Conservation (phyloP, 2,888 invertebrate species). For the Cheilosia grossa region DNA sequence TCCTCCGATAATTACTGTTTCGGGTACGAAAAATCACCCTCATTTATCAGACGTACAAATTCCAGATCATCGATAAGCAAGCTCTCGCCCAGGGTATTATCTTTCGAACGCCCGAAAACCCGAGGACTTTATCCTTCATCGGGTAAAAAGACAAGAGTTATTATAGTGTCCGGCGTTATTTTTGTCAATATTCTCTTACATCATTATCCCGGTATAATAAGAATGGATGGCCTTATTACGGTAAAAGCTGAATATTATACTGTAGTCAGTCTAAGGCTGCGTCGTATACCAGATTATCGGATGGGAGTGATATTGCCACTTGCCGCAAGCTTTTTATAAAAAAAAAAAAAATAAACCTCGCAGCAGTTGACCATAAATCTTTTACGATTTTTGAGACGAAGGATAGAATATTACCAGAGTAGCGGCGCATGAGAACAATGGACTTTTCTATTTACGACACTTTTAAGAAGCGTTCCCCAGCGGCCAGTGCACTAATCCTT, state of each 20-base stretch:
- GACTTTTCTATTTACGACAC: constrained; percentile 64
- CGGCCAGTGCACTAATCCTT: constrained; percentile 63
- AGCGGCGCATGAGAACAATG: constrained; percentile 10
- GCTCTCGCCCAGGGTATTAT: neutral
- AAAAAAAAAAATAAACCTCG: constrained; percentile 5
- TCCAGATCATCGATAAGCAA: constrained; percentile 51
- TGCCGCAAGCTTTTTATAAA: neutral
- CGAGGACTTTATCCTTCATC: constrained; percentile 18
- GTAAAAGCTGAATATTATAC: constrained; percentile 22
- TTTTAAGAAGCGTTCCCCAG: constrained; percentile 54
- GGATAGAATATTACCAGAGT: constrained; percentile 27
- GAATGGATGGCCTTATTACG: constrained; percentile 56
- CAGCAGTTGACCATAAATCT: constrained; percentile 65
- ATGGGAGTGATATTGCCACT: constrained; percentile 9
- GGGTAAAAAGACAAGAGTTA: constrained; percentile 23
- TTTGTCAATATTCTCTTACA: constrained; percentile 66
- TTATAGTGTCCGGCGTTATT: constrained; percentile 26
- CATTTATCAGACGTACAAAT: constrained; percentile 55
- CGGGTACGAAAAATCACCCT: constrained; percentile 42
- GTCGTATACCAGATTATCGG: constrained; percentile 40
- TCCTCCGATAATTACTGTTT: constrained; percentile 36
- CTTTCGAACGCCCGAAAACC: constrained; percentile 1
- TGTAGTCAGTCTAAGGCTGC: neutral
- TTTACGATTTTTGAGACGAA: constrained; percentile 37
- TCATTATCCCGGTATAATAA: constrained; percentile 68